phyloP scores from a whole-genome alignment of 2,888 invertebrate species.

The Pristionchus exspectatus region DNA sequence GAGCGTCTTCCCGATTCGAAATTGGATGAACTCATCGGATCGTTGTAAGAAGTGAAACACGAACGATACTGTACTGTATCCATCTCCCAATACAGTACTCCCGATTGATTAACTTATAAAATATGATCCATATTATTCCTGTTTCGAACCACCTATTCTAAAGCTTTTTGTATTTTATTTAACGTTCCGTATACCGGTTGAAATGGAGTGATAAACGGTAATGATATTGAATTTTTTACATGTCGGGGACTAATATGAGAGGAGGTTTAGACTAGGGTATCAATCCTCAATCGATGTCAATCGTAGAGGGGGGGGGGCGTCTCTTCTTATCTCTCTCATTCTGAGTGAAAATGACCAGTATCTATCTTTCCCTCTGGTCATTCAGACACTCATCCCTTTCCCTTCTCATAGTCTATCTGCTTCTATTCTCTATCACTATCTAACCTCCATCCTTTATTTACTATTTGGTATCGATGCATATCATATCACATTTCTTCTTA shows the following conservation, averaged over 20 bases:
- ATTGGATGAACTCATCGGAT: conserved; percentile 65
- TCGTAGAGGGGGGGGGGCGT: conserved; percentile 34
- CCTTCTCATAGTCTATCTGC: neutral
- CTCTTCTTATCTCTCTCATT: neutral
- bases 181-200: conserved; percentile 42
- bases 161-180: conserved; percentile 23
- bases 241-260: neutral
- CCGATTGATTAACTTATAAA: conserved; percentile 43
- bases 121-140: conserved; percentile 25
- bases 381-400: neutral
- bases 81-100: neutral
- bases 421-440: neutral
- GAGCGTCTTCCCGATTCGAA: conserved; percentile 65
- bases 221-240: neutral
- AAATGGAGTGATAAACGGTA: conserved; percentile 46
- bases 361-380: conserved; percentile 29
- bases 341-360: conserved; percentile 31
- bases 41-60: conserved; percentile 59
- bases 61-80: neutral
- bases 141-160: conserved; percentile 29
- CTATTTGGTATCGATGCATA: conserved; percentile 34
- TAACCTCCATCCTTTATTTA: conserved; percentile 17
- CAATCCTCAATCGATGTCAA: conserved; percentile 21
- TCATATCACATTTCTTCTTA: conserved; percentile 4
- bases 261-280: conserved; percentile 8